Evolutionary conservation across 2,888 invertebrate genomes (phyloP), one percentile per base, ranked within the genome.

Genomic region (Hybos culiciformis): DNA sequence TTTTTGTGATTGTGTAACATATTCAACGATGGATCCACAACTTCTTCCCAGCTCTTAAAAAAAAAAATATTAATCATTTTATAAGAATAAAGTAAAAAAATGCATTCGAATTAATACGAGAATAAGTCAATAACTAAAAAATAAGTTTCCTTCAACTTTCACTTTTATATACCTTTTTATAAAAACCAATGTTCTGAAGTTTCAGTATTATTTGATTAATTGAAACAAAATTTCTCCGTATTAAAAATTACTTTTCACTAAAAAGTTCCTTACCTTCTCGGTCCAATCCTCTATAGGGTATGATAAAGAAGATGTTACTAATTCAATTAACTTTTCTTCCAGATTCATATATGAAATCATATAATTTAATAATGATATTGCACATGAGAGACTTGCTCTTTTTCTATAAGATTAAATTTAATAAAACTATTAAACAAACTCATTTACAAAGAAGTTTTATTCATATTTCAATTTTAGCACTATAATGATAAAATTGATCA

Each of bases 41-140:
- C 58, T 48, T 66, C 61, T 46, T 66, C 66, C 67, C 66, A 66
- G 44, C 58, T 63, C 67, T 66, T 17, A 18, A 43, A 43, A 32
- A 18, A 37, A 39, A n/a, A 15, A 15, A 39, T 29, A 17, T 18
- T 2, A 14, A 23, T 21, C 5, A 15, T 5, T 5, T 5, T 37
- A 23, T 17, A n/a, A 26, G 23, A 15, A 17, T 23, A n/a, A 8
- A 20, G 5, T 12, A 7, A 8, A 40, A 20, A 34, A 17, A 1
- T 26, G 1, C 14, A 9, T n/a, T n/a, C n/a, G n/a, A n/a, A n/a
- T n/a, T n/a, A n/a, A n/a, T n/a, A n/a, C n/a, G n/a, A n/a, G n/a
- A n/a, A n/a, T n/a, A n/a, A n/a, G n/a, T 2, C 14, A n/a, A 5
- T 5, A 19, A 18, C 9, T n/a, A 12, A 15, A 11, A 15, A 11